Evolutionary conservation across 2,113 vertebrate species (phyloP), one percentile per base, ranked within the genome.

Genomic region (Myotis brandtii): DNA sequence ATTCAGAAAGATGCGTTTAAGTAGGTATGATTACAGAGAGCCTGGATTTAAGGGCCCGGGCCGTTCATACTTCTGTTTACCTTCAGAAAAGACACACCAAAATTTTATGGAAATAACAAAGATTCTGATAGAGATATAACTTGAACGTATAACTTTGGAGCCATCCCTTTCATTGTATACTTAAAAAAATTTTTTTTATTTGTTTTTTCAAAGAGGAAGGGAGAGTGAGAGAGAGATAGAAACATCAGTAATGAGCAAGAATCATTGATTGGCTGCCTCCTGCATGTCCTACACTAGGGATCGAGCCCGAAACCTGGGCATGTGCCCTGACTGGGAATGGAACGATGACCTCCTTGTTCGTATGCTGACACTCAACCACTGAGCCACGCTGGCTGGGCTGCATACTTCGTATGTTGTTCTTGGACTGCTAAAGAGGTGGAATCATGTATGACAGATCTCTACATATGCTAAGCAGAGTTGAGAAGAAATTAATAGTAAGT

Each of bases 1-100:
- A 54, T 84, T 67, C 72, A 91, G 25, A 34, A 52, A 92, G 64
- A 30, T 73, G 92, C 52, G 86, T 91, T 95, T 88, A 94, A 91
- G 90, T 48, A 93, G 77, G 48, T 86, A 54, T 77, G 54, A 93
- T 94, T 92, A 83, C 6, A 92, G 72, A 59, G 23, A 81, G 27
- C 72, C 52, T 94, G 67, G 18, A 56, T 34, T 76, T 86, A 93
- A 84, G 77, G 40, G 62, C 30, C 6, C 4, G 40, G 62, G 25
- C 6, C 4, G 3, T 54, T 91, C 86, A 32, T 54, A 83, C 25
- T 67, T 91, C 54, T 85, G 30, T 67, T 92, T 82, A 34, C 43
- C 43, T 88, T 89, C 54, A 67, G 70, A 84, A 80, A 88, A 91
- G 37, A 93, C 32, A 73, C 12, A n/a, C 7, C 69, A n/a, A 8